Conservation (phyloP, 2,797 vertebrate species). For the Artibeus jamaicensis region DNA sequence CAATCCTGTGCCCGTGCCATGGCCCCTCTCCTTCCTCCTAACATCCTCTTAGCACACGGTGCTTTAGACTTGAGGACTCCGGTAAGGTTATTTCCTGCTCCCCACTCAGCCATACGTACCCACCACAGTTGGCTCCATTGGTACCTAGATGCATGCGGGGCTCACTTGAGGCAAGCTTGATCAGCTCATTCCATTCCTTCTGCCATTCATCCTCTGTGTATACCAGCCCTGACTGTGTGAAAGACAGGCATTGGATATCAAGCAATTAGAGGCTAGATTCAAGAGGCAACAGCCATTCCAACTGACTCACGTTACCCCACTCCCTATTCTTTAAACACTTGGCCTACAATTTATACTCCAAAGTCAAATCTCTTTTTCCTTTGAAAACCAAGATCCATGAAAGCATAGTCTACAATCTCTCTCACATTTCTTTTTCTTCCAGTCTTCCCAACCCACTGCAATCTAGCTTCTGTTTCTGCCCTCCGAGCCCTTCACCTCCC, state of each 20-base stretch:
- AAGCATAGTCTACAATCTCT: not conserved
- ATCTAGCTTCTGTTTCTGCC: not conserved
- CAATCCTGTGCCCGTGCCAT: not conserved
- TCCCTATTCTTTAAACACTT: not conserved
- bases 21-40: not conserved
- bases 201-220: constrained; percentile 99
- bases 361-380: constrained; percentile 8
- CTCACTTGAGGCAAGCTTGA: constrained; percentile 88
- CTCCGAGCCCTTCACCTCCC: not conserved
- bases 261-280: not conserved
- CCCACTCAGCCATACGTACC: constrained; percentile 68
- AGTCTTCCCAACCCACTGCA: not conserved
- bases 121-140: constrained; percentile 87
- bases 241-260: not conserved
- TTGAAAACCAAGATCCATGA: not conserved
- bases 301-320: not conserved
- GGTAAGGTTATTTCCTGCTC: not conserved
- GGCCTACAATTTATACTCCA: not conserved
- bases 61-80: not conserved
- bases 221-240: constrained; percentile 92
- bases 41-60: not conserved
- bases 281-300: not conserved
- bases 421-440: not conserved
- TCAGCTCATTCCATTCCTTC: constrained; percentile 95
- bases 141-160: constrained; percentile 92